Evolutionary conservation across 2,888 invertebrate genomes (phyloP), one percentile per base, ranked within the genome.

Genomic region (Chrysodeixis includens): DNA sequence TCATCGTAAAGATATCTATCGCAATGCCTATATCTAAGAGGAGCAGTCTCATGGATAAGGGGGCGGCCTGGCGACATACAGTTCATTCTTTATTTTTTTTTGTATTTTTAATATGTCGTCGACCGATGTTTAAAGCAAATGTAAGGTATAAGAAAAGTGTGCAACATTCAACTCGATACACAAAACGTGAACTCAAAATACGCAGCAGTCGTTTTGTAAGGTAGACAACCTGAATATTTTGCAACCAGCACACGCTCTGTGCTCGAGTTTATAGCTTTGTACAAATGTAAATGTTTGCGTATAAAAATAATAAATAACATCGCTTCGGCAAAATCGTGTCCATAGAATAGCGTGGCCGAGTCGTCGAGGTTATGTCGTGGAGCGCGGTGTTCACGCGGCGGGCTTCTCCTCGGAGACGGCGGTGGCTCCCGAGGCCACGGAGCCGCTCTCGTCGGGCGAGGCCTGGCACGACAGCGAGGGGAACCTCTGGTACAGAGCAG

Each of bases 401-500:
- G 97, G 92, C 84, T 97, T 96, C 84, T 97, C 97, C 76, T 96
- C 96, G 66, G 96, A 96, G 74, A 96, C 95, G 55, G 96, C 96
- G 61, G 97, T 97, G 62, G 96, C 96, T 22, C 96, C 97, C 7
- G 97, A 97, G 4, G 96, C 96, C 54, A 96, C 96, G 4, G 97
- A 97, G 52, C 95, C 95, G 22, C 95, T 93, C 74, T 97, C 97
- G 65, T 96, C 96, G 22, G 95, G 93, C 44, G 95, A 91, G 1
- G 95, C 89, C 69, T 96, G 96, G 86, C 97, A 97, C 16, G 97
- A 96, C 84, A 97, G 94, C 68, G 97, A 96, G 32, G 98, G 98
- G 96, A 98, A 97, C 88, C 96, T 96, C 93, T 97, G 96, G 90
- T 97, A 96, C 72, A 98, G 94, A 49, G 97, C 97, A 66, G 96